Conservation (phyloP, 2,888 invertebrate species). For the Agrochola lota region DNA sequence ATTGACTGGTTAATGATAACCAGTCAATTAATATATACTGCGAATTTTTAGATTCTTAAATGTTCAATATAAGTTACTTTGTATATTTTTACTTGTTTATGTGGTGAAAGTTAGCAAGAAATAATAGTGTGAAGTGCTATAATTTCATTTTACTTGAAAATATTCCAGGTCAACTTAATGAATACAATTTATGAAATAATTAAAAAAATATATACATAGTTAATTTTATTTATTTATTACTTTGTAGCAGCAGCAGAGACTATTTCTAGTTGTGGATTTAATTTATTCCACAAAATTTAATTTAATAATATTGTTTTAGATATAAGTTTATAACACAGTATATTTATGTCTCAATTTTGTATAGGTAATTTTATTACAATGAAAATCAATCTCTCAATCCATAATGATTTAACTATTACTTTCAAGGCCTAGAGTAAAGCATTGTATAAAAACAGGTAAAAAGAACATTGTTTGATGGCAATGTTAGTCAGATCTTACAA, state of each 20-base stretch:
- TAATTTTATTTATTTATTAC: neutral
- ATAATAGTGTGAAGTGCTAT: slow-evolving; percentile 16
- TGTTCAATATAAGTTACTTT: slow-evolving; percentile 10
- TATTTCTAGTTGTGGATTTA: neutral
- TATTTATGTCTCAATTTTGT: neutral
- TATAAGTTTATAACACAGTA: neutral
- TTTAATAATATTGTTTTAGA: neutral
- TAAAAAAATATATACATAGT: neutral
- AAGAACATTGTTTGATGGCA: neutral
- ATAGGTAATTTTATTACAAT: neutral
- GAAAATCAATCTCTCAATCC: neutral
- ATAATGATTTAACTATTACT: slow-evolving; percentile 21
- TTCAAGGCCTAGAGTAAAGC: slow-evolving; percentile 22
- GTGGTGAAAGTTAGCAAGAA: slow-evolving; percentile 36
- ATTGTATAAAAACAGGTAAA: neutral
- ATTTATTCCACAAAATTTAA: neutral
- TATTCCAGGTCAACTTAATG: slow-evolving; percentile 1
- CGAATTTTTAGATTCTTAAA: neutral
- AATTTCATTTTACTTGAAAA: slow-evolving; percentile 22
- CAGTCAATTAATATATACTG: too few species aligned
- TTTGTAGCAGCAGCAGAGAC: neutral
- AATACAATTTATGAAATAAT: neutral
- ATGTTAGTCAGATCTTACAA: slow-evolving; percentile 7
- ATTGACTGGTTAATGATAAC: neutral
- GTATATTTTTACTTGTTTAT: slow-evolving; percentile 6